Conservation (phyloP, 2,113 vertebrate species). For the Myiagra hebetior region DNA sequence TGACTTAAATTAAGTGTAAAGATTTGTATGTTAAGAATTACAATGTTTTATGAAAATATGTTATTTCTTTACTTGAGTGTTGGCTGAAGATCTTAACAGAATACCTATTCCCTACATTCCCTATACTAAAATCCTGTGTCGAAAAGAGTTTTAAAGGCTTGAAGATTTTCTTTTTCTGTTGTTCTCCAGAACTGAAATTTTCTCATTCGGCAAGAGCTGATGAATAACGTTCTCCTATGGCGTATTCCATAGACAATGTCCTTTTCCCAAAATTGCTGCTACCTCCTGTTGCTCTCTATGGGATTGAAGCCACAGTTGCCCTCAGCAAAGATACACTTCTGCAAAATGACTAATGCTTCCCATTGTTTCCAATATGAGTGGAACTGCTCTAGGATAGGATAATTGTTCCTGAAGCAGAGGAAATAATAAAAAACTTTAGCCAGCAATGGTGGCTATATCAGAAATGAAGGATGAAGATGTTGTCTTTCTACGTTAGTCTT, state of each 20-base stretch:
- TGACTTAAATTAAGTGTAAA: not conserved
- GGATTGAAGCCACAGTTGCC: conserved; percentile 23
- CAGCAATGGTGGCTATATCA: not conserved
- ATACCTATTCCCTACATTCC: not conserved
- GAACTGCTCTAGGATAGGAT: not conserved
- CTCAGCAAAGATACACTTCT: conserved; percentile 10
- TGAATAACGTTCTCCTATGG: conserved; percentile 34
- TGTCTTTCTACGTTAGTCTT: not conserved
- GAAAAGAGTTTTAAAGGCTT: not conserved
- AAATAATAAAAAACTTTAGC: not conserved
- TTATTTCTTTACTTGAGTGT: not conserved
- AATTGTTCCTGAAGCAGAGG: not conserved
- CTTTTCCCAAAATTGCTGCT: conserved; percentile 31
- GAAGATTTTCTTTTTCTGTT: not conserved
- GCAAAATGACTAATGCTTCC: conserved; percentile 42
- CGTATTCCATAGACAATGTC: not conserved
- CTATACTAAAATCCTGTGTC: not conserved
- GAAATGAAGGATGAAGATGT: not conserved
- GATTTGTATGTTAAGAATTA: not conserved
- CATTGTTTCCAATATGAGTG: conserved; percentile 21
- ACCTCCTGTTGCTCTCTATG: conserved; percentile 30
- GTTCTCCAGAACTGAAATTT: not conserved
- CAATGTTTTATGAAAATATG: not conserved
- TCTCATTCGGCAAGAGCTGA: conserved; percentile 3
- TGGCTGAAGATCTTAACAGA: not conserved